A percentile compares a stretch with the other conserved stretches of the same genome.
These are phyloP conservation scores for Coregonus clupeaformis DNA, from an alignment of 2,113 vertebrate species.

Conservation along the genomic window DNA sequence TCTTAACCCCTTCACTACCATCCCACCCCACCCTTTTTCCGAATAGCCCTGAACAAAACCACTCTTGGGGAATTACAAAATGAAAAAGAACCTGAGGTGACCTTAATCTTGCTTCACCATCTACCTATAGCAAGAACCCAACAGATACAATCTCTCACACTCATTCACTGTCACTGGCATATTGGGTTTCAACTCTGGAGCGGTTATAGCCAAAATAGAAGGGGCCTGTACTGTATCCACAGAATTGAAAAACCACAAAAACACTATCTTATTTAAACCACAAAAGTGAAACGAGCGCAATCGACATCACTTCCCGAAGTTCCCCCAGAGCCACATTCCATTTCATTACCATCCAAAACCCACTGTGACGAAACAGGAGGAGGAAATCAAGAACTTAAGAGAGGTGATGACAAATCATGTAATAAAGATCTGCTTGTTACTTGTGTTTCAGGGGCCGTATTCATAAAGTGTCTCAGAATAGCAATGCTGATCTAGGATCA, in stretches of 20 bases:
- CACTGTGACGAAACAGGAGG: no score
- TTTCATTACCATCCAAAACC: constrained; percentile 6
- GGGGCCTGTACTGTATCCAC: constrained; percentile 2
- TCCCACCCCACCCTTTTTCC: neutral
- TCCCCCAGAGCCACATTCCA: constrained; percentile 46
- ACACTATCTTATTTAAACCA: constrained; percentile 46
- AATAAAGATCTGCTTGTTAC: constrained; percentile 6
- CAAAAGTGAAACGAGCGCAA: constrained; percentile 46
- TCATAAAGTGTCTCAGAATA: no score
- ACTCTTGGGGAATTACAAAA: neutral
- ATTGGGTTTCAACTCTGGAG: constrained; percentile 47
- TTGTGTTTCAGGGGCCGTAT: neutral
- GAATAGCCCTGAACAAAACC: neutral
- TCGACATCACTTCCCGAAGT: constrained; percentile 30
- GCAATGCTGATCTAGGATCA: no score
- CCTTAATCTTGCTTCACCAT: neutral
- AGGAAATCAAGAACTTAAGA: neutral
- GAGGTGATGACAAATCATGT: constrained; percentile 19
- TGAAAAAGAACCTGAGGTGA: neutral
- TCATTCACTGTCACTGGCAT: constrained; percentile 44
- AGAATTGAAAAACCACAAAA: constrained; percentile 31
- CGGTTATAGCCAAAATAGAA: constrained; percentile 52
- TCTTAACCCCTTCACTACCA: neutral
- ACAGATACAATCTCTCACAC: constrained; percentile 37
- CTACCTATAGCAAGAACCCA: neutral